Evolutionary conservation across 2,888 invertebrate genomes (phyloP), one percentile per base, ranked within the genome.

Genomic region (Meandrusa payeni): DNA sequence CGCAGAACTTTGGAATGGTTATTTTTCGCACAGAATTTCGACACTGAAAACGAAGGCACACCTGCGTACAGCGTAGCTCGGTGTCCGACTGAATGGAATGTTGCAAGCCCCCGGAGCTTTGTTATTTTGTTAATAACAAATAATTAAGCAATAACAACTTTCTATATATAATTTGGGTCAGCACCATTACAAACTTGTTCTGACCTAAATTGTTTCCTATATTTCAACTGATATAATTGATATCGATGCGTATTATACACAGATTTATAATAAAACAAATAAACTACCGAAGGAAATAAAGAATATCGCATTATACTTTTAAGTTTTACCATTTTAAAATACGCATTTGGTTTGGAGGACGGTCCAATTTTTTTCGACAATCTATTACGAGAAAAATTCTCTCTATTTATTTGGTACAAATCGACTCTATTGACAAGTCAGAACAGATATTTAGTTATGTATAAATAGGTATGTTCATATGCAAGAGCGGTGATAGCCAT

Each of bases 1-100:
- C 46, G 41, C 50, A n/a, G 23, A 17, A 43, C 45, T 29, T 49
- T 48, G 47, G 40, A 47, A 47, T 46, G 55, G 49, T 51, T 42
- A 9, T 10, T 12, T 24, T 27, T 38, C 11, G 20, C 12, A 28
- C 28, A 13, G 5, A n/a, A 17, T 20, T 26, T 38, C 38, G 12
- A 19, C 38, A 28, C 7, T 19, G 2, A 13, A 27, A 11, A 27
- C 5, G 28, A 29, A 29, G 23, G 24, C 2, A 5, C 6, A 6
- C 5, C 27, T 11, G 5, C 4, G 27, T 27, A 10, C 10, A 26
- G 5, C 9, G 5, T 3, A 26, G 9, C 26, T 10, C 26, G 3
- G 2, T 3, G 6, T n/a, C 12, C 2, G 6, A 27, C 5, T 10
- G 1, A 11, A 27, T 27, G 5, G n/a, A 12, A 12, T 12, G 12